A percentile compares a stretch with the other conserved stretches of the same genome.
These are phyloP conservation scores for Sclerodermus sp. DNA, from an alignment of 2,888 invertebrate species.

Conservation along the genomic window DNA sequence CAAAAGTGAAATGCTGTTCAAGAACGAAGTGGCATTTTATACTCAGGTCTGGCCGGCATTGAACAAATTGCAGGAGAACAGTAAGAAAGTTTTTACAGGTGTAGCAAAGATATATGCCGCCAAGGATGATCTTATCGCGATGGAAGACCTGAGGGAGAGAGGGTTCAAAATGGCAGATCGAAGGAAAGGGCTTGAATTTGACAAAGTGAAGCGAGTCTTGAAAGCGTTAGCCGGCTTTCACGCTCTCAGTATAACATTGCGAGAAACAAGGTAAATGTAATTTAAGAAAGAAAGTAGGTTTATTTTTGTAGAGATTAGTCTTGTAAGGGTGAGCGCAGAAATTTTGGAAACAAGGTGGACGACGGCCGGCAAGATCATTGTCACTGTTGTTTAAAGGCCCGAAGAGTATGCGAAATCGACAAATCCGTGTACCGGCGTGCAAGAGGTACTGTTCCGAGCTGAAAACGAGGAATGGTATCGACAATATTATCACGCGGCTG, in stretches of 20 bases:
- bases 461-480: slow-evolving; percentile 72
- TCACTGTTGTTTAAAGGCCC: slow-evolving; percentile 36
- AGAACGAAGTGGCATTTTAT: slow-evolving; percentile 74
- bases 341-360: too few species aligned
- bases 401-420: slow-evolving; percentile 47
- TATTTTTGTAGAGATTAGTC: too few species aligned
- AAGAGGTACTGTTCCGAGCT: slow-evolving; percentile 65
- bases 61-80: slow-evolving; percentile 60
- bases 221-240: slow-evolving; percentile 59
- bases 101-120: slow-evolving; percentile 53
- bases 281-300: too few species aligned
- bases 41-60: slow-evolving; percentile 72
- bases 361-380: too few species aligned
- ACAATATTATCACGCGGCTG: slow-evolving; percentile 68
- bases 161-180: slow-evolving; percentile 58
- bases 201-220: slow-evolving; percentile 54
- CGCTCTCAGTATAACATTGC: slow-evolving; percentile 58
- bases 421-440: slow-evolving; percentile 40
- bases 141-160: slow-evolving; percentile 58
- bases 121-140: slow-evolving; percentile 55
- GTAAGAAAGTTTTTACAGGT: slow-evolving; percentile 42
- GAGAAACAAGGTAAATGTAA: slow-evolving; percentile 43
- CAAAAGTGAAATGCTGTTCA: slow-evolving; percentile 71
- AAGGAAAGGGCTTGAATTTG: slow-evolving; percentile 49
- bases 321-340: too few species aligned